A percentile compares a stretch with the other conserved stretches of the same genome.
Conservation (phyloP, 2,113 vertebrate species). For the Zapus hudsonius region DNA sequence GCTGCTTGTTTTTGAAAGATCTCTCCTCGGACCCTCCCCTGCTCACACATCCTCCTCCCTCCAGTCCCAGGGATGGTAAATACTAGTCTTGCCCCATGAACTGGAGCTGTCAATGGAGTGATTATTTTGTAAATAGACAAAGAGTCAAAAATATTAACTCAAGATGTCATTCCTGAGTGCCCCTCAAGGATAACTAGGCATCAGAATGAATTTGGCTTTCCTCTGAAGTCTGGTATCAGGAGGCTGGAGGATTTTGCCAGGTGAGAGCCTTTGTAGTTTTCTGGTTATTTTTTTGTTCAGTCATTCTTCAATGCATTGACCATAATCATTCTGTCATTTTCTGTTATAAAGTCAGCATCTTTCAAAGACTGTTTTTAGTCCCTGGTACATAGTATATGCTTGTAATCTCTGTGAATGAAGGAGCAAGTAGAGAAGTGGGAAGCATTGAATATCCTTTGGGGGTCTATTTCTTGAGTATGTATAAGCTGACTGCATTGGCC, state of each 20-base stretch:
- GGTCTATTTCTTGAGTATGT: not conserved
- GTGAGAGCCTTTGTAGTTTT: not conserved
- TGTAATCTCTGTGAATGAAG: not conserved
- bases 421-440: not conserved
- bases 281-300: not conserved
- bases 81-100: not conserved
- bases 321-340: not conserved
- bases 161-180: not conserved
- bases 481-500: not conserved
- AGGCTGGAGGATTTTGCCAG: not conserved
- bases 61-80: not conserved
- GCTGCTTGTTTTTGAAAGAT: not conserved
- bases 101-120: too few species aligned
- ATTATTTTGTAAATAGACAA: not conserved
- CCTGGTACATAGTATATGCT: not conserved
- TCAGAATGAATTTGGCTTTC: not conserved
- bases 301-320: not conserved
- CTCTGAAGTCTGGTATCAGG: not conserved
- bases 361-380: not conserved
- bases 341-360: not conserved
- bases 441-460: not conserved
- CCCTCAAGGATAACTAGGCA: not conserved
- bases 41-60: too few species aligned
- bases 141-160: not conserved
- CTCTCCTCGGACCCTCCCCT: not conserved